These are phyloP conservation scores for Sinotaia quadrata DNA, from an alignment of 2,888 invertebrate species.

Conservation along the genomic window DNA sequence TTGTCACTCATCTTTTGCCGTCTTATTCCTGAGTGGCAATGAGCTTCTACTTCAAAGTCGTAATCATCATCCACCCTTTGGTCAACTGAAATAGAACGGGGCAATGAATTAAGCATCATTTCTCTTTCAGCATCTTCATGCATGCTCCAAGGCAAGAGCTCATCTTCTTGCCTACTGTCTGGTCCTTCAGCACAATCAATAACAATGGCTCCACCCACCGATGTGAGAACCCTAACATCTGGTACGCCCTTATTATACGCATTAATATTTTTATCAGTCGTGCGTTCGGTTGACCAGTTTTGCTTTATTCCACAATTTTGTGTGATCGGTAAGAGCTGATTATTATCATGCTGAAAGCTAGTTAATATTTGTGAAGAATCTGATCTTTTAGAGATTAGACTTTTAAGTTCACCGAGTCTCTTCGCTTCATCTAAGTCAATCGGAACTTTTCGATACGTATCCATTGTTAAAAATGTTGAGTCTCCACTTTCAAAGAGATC, in stretches of 20 bases:
- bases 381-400: no score
- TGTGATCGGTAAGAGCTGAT: no score
- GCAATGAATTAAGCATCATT: conserved; percentile 20
- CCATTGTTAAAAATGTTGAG: neutral
- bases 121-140: neutral
- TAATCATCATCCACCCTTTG: neutral
- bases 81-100: neutral
- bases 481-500: conserved; percentile 4
- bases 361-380: no score
- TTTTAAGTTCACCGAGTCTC: no score
- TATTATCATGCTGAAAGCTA: no score
- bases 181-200: no score
- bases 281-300: neutral
- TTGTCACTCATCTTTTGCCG: conserved; percentile 41
- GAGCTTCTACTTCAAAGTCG: neutral
- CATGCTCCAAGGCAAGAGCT: neutral
- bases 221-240: conserved; percentile 2
- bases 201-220: neutral
- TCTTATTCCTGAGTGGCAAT: conserved; percentile 21
- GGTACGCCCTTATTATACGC: neutral
- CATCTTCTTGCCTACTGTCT: neutral
- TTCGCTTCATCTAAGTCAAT: neutral
- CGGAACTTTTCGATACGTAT: neutral
- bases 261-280: neutral
- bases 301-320: neutral